These are phyloP conservation scores for Eupelmus urozonus DNA, from an alignment of 2,888 invertebrate genomes.

Conservation along the genomic window DNA sequence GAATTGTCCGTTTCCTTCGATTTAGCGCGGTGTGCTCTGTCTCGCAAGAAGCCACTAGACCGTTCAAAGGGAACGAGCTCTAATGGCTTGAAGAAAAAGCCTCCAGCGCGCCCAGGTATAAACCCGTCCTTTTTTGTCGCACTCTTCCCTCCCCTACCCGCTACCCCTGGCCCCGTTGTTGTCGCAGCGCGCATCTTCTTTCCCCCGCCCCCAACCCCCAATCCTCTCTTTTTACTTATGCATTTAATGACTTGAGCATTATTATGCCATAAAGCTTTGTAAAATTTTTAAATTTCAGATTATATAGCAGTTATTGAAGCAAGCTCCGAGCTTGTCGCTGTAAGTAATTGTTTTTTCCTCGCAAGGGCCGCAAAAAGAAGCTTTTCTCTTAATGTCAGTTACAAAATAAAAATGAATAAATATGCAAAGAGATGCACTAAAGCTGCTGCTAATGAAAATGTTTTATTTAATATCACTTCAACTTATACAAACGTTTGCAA, in stretches of 20 bases:
- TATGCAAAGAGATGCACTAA: too few relatives aligned
- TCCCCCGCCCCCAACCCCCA: not conserved
- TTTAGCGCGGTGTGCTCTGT: conserved; percentile 24
- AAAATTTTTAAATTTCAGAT: conserved; percentile 36
- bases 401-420: too few relatives aligned
- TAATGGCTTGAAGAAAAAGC: conserved; percentile 50
- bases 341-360: conserved; percentile 10
- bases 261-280: conserved; percentile 29
- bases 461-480: too few relatives aligned
- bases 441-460: too few relatives aligned
- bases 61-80: conserved; percentile 51
- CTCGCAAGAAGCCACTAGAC: conserved; percentile 38
- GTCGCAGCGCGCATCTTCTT: not conserved
- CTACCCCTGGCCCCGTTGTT: not conserved
- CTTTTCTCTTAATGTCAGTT: too few relatives aligned
- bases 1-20: conserved; percentile 57
- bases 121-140: not conserved
- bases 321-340: too few relatives aligned
- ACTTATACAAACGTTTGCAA: too few relatives aligned
- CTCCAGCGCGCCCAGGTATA: conserved; percentile 27
- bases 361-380: too few relatives aligned
- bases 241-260: conserved; percentile 45
- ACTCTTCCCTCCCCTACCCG: not conserved
- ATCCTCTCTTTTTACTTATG: conserved; percentile 32
- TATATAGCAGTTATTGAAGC: not conserved